Percentiles rank a stretch among this genome's conserved stretches.
These are phyloP conservation scores for Sylvicola cinctus DNA, from an alignment of 2,888 invertebrate genomes.

Conservation along the genomic window DNA sequence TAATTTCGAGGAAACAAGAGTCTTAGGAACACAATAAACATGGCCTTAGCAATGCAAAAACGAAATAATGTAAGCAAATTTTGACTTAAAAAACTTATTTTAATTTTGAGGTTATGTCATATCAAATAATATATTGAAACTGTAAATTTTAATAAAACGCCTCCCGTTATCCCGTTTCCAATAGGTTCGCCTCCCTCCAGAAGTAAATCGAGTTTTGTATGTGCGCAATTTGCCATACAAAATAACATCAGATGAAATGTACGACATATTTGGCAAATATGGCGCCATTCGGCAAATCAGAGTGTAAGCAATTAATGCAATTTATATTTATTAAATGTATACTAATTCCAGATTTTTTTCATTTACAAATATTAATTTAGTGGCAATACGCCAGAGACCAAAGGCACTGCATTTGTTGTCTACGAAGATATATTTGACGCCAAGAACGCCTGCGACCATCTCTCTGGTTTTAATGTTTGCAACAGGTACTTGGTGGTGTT, in stretches of 20 bases:
- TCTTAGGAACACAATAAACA: no score
- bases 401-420: slow-evolving; percentile 98
- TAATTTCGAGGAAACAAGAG: no score
- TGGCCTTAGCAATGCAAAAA: slow-evolving; percentile 55
- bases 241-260: slow-evolving; percentile 99
- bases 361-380: no score
- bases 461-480: slow-evolving; percentile 97
- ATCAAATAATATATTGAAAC: slow-evolving; percentile 1
- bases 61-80: slow-evolving; percentile 44
- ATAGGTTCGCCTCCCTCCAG: slow-evolving; percentile 94
- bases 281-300: slow-evolving; percentile 97
- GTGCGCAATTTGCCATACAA: slow-evolving; percentile 96
- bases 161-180: slow-evolving; percentile 11
- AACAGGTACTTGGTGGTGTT: slow-evolving; percentile 97
- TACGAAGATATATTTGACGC: slow-evolving; percentile 99
- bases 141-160: neutral
- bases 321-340: neutral
- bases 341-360: slow-evolving; percentile 3
- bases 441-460: slow-evolving; percentile 97
- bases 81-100: slow-evolving; percentile 1
- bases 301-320: slow-evolving; percentile 48
- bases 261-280: slow-evolving; percentile 99
- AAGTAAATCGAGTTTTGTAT: slow-evolving; percentile 93
- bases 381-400: slow-evolving; percentile 92
- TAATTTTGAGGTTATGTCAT: slow-evolving; percentile 1